Percentiles rank a stretch among this genome's conserved stretches.
These are phyloP conservation scores for Pelecanus crispus DNA, from an alignment of 2,113 vertebrate species.

Conservation along the genomic window DNA sequence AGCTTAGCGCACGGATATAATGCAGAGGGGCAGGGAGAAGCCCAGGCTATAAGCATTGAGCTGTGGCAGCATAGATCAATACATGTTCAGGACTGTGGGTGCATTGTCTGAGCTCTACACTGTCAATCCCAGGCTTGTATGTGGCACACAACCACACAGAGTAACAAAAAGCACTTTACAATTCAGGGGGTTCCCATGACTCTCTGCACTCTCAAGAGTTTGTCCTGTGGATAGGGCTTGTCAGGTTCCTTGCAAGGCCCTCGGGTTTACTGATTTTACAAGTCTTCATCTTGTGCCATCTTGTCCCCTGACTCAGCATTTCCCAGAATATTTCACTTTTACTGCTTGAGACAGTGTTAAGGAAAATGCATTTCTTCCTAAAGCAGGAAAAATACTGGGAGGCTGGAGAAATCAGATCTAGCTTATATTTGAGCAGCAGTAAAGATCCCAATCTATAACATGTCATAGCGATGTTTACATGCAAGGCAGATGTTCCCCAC, in stretches of 20 bases:
- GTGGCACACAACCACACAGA: rapidly evolving
- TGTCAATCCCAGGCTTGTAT: not conserved
- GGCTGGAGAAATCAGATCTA: not conserved
- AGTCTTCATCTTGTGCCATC: not conserved
- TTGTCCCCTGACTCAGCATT: not conserved
- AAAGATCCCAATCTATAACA: not conserved
- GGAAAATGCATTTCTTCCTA: not conserved
- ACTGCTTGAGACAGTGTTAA: not conserved
- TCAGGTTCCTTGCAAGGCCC: not conserved
- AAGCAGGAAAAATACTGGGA: not conserved
- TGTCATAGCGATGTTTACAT: not conserved
- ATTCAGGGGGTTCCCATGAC: not conserved
- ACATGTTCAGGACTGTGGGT: not conserved
- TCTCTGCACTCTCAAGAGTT: not conserved
- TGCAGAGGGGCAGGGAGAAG: not conserved
- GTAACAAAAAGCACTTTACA: not conserved
- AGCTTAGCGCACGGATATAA: not conserved
- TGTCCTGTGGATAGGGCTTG: not conserved
- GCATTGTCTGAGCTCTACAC: not conserved
- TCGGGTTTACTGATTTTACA: not conserved
- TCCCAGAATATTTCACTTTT: not conserved
- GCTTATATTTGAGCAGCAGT: not conserved
- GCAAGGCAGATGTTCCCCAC: not conserved
- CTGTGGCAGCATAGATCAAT: not conserved
- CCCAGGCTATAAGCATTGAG: not conserved